Base-by-base conservation (phyloP, 2,888 invertebrate genomes). In the Leptinotarsa peninsularis region DNA sequence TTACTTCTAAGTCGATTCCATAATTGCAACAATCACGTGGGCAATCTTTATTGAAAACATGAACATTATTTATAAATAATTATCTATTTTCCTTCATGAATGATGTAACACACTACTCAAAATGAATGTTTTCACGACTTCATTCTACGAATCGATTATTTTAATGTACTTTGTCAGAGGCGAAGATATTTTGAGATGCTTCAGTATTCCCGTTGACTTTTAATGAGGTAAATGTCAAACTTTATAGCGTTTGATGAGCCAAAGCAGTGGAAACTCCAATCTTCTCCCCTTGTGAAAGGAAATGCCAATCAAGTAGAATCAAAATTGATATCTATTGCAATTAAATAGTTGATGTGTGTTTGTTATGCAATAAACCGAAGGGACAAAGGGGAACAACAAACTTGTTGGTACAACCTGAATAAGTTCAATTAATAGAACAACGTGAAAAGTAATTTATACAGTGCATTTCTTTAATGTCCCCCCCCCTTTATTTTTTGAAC, bases 211-310 rank as follows among this genome's bases (percentile, higher is more conserved):
- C 50, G 71, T 71, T 71, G 71, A 71, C 71, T 71, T 71, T 71
- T 71, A 66, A 71, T 49, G 52, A 71, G 71, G 66, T 71, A 71
- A 71, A 71, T 71, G 71, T 66, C 71, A 71, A 66, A 52, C 52
- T 50, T 71, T 33, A 5, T 5, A 43, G n/a, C 58, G 23, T 33
- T 63, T 33, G 63, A 63, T 63, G n/a, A 63, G 43, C 43, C 17
- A 63, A 60, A n/a, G 63, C 63, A 18, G n/a, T 43, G 63, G 43
- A n/a, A 63, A 63, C n/a, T 43, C 33, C 63, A 43, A 63, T 63
- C 13, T n/a, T 18, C 14, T 33, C 33, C 27, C 63, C 63, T 33
- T 63, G 10, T n/a, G 43, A 4, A 60, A 63, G 63, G 43, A 63
- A 63, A 63, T 63, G 63, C 18, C 63, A 63, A 63, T 63, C 15